A percentile compares a stretch with the other conserved stretches of the same genome.
Evolutionary conservation across 2,113 vertebrate species (phyloP).

Genomic region (Hydropotes inermis): DNA sequence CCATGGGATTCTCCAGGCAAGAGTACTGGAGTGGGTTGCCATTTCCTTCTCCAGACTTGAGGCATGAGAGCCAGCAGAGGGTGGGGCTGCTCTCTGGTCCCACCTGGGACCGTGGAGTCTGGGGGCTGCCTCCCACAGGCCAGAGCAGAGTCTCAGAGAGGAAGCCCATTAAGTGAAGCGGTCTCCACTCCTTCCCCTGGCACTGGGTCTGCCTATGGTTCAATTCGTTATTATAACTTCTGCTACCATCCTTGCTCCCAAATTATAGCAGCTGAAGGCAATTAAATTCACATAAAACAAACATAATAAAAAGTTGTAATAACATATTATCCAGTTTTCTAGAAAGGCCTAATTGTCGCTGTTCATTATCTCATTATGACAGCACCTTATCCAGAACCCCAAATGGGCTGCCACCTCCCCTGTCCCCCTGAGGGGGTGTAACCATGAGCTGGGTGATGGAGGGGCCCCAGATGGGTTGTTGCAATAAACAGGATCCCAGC

Average conservation of each 20-base stretch:
- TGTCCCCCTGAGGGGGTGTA: accelerated
- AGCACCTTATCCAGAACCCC: not conserved
- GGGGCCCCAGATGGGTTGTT: not conserved
- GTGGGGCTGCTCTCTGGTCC: not conserved
- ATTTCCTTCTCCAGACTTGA: not conserved
- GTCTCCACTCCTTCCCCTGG: not conserved
- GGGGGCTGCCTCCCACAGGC: not conserved
- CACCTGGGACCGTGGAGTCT: not conserved
- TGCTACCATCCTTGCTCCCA: not conserved
- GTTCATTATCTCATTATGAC: not conserved
- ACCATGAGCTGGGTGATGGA: not conserved
- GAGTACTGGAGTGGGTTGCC: not conserved
- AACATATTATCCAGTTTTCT: not conserved
- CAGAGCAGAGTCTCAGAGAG: not conserved
- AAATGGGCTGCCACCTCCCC: not conserved
- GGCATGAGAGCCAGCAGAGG: not conserved
- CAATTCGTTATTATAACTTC: not conserved
- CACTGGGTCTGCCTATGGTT: not conserved
- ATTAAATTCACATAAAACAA: not conserved
- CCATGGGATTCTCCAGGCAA: not conserved
- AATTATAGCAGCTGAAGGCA: not conserved
- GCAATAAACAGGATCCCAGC: not conserved
- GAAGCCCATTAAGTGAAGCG: not conserved
- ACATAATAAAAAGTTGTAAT: not conserved
- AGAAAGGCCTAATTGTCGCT: constrained; percentile 19